These are phyloP conservation scores for Alloscopus bannaensis DNA, from an alignment of 2,888 invertebrate genomes.

Conservation along the genomic window DNA sequence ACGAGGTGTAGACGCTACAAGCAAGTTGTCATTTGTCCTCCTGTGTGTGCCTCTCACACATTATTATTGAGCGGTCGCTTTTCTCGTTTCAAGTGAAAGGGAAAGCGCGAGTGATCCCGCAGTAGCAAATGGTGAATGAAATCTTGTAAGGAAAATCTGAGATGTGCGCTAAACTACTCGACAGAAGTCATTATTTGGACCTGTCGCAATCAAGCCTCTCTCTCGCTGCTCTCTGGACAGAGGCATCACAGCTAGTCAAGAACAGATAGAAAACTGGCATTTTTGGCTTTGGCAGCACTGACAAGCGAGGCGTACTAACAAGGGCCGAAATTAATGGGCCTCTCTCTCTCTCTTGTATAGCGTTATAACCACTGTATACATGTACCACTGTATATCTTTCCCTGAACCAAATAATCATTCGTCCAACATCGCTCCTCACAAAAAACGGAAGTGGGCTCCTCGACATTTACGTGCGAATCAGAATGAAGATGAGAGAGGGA, in stretches of 20 bases:
- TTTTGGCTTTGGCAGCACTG: constrained; percentile 49
- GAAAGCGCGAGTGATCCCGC: too few relatives aligned
- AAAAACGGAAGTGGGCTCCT: background rate
- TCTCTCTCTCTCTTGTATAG: constrained; percentile 7
- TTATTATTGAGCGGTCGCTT: too few relatives aligned
- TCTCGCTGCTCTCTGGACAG: constrained; percentile 21
- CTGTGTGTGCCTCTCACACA: too few relatives aligned
- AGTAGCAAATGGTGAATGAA: too few relatives aligned
- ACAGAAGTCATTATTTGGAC: constrained; percentile 24
- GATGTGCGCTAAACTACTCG: constrained; percentile 2
- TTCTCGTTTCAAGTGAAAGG: too few relatives aligned
- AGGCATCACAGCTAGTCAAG: constrained; percentile 22
- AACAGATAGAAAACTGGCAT: constrained; percentile 29
- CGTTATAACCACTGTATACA: background rate
- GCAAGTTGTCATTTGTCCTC: too few relatives aligned
- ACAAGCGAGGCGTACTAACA: constrained; percentile 58
- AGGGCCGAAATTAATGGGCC: constrained; percentile 48
- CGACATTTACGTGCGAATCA: constrained; percentile 17
- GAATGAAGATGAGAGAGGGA: background rate
- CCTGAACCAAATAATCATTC: constrained; percentile 18
- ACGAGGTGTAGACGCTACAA: too few relatives aligned
- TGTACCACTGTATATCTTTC: background rate
- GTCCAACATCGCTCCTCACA: background rate
- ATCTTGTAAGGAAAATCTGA: background rate
- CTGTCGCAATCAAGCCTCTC: constrained; percentile 44